Base-by-base conservation (phyloP, 2,888 invertebrate genomes). In the Drosophila eohydei region DNA sequence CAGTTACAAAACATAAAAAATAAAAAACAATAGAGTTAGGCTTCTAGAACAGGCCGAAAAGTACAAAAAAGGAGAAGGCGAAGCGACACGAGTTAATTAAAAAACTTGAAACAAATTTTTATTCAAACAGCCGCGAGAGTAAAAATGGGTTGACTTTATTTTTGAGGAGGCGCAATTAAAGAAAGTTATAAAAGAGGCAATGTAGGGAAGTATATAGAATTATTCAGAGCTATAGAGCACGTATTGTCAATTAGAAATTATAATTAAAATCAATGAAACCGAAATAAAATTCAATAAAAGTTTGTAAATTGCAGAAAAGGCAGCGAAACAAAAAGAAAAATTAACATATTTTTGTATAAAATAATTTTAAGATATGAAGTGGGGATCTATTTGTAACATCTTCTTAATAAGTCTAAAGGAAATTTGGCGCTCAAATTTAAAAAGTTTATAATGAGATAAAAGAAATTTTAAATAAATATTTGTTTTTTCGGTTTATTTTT, bases 71-170 rank as follows among this genome's bases (percentile, higher is more conserved):
- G 44, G 44, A 16, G 48, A 6, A 1, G 32, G 11, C 48, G 56
- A 51, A 61, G 68, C 64, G 70, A 82, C 76, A 77, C 72, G 79
- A 83, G 85, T 84, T 83, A 84, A 86, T 86, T 86, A 85, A 80
- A 83, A 85, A 83, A 81, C 79, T 81, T 82, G 75, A 63, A 51
- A 60, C 55, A 66, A 70, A 74, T 72, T 80, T 81, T 59, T 36
- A 54, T 43, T 46, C 51, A 62, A 61, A 46, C 48, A 56, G 57
- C 72, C 67, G 65, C 54, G 67, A 77, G 59, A 46, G 58, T 60
- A 54, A 40, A 36, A 70, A 69, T 40, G 70, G 76, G 65, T 73
- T 72, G 68, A 75, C 71, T 75, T 44, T 30, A 55, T 44, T 48
- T 34, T 9, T 11, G 32, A 41, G 48, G 38, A 28, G 11, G 4